Conservation (phyloP, 2,888 invertebrate species). For the Trichogramma dendrolimi region DNA sequence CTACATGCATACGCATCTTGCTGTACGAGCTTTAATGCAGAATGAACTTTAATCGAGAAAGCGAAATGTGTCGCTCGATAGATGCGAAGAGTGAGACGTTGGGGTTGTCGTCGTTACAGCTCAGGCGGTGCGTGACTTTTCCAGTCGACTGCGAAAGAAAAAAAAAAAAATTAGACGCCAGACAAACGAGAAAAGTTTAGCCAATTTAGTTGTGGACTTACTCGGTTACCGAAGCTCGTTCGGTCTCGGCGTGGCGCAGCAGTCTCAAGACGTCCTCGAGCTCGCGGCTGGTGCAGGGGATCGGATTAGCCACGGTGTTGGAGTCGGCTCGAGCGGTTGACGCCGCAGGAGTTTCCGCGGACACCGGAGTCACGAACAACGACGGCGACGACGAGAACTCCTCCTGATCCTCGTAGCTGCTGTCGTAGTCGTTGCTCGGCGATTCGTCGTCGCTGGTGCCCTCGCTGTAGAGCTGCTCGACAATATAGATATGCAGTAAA, state of each 20-base stretch:
- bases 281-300: slow-evolving; percentile 27
- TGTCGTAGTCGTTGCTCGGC: slow-evolving; percentile 39
- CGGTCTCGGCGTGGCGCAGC: slow-evolving; percentile 27
- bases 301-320: not conserved
- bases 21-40: no score
- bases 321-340: not conserved
- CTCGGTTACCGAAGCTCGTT: slow-evolving; percentile 29
- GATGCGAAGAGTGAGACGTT: no score
- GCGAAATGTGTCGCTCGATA: no score
- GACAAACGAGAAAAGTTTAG: not conserved
- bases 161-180: no score
- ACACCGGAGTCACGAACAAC: not conserved
- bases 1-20: no score
- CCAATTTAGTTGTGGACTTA: slow-evolving; percentile 12
- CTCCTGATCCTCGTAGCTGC: slow-evolving; percentile 29
- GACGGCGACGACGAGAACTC: slow-evolving; percentile 7
- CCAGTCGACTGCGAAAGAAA: no score
- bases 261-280: slow-evolving; percentile 33
- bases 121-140: no score
- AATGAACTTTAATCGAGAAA: no score
- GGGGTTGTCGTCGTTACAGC: no score
- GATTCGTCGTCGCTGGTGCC: slow-evolving; percentile 34
- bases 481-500: no score
- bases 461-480: slow-evolving; percentile 40
- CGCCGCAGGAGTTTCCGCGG: not conserved